Conservation (phyloP, 2,797 vertebrate genomes). For the Peromyscus melanophrys region DNA sequence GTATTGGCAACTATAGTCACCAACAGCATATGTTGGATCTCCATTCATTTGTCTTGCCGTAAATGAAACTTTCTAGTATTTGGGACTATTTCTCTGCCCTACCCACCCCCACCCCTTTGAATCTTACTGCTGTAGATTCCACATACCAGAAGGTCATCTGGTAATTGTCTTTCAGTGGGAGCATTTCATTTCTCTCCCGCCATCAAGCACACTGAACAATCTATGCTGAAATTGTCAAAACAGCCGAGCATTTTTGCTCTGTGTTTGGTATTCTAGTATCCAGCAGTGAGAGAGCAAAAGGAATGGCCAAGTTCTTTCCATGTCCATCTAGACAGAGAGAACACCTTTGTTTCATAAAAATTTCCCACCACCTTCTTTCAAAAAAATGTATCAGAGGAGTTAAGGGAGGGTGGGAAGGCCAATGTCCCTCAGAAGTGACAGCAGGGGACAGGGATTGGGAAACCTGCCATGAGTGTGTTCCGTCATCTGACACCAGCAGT, state of each 20-base stretch:
- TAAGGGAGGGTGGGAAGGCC: not conserved
- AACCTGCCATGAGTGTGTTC: not conserved
- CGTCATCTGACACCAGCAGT: slow-evolving; percentile 68
- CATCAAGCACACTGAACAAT: not conserved
- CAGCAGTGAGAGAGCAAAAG: not conserved
- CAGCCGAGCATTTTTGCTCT: slow-evolving; percentile 18
- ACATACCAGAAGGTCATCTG: not conserved
- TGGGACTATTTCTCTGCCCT: not conserved
- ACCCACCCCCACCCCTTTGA: not conserved
- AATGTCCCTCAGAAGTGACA: slow-evolving; percentile 14
- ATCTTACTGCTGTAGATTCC: not conserved
- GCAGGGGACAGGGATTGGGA: slow-evolving; percentile 25
- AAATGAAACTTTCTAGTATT: not conserved
- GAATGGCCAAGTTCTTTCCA: not conserved
- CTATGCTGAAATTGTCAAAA: not conserved
- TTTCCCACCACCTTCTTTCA: slow-evolving; percentile 74
- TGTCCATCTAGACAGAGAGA: slow-evolving; percentile 64
- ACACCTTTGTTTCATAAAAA: slow-evolving; percentile 70
- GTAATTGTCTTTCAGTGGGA: not conserved
- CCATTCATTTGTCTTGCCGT: not conserved
- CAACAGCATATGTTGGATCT: not conserved
- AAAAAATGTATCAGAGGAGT: slow-evolving; percentile 74
- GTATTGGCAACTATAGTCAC: not conserved
- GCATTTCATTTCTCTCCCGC: not conserved
- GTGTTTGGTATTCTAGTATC: slow-evolving; percentile 56